phyloP scores from a whole-genome alignment of 1,140 invertebrate genomes.

The Lasioglossum albipes region DNA sequence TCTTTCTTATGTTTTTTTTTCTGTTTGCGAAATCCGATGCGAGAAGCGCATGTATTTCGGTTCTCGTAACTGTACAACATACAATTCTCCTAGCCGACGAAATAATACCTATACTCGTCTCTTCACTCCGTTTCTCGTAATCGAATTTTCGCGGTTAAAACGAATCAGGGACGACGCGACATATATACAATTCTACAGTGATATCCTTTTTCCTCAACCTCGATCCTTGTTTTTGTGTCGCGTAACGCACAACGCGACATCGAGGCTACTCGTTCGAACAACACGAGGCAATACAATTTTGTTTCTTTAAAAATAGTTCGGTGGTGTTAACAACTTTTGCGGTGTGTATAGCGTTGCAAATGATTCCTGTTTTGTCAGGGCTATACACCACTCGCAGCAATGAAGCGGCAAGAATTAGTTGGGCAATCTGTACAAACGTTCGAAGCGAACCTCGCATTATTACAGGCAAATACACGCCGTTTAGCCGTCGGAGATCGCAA shows the following conservation, averaged over 20 bases:
- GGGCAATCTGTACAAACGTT: not conserved
- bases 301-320: slow-evolving; percentile 7
- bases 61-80: slow-evolving; percentile 64
- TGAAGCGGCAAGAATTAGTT: not conserved
- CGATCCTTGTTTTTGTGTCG: slow-evolving; percentile 15
- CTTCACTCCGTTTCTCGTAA: slow-evolving; percentile 18
- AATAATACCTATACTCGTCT: slow-evolving; percentile 42
- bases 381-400: not conserved
- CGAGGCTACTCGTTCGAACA: slow-evolving; percentile 17
- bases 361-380: not conserved
- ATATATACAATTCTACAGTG: slow-evolving; percentile 64
- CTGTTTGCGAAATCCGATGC: slow-evolving; percentile 37
- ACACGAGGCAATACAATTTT: slow-evolving; percentile 34
- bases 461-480: not conserved
- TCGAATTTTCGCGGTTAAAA: slow-evolving; percentile 39
- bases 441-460: slow-evolving; percentile 16
- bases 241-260: slow-evolving; percentile 1
- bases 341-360: not conserved
- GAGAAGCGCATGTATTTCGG: slow-evolving; percentile 43
- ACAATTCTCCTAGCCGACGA: slow-evolving; percentile 48
- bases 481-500: not conserved
- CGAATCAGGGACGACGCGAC: slow-evolving; percentile 37
- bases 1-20: slow-evolving; percentile 21
- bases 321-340: not conserved
- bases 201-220: slow-evolving; percentile 33